Percentiles rank a stretch among this genome's conserved stretches.
phyloP scores from a whole-genome alignment of 2,797 vertebrate species.

The Enteromius radiatus region DNA sequence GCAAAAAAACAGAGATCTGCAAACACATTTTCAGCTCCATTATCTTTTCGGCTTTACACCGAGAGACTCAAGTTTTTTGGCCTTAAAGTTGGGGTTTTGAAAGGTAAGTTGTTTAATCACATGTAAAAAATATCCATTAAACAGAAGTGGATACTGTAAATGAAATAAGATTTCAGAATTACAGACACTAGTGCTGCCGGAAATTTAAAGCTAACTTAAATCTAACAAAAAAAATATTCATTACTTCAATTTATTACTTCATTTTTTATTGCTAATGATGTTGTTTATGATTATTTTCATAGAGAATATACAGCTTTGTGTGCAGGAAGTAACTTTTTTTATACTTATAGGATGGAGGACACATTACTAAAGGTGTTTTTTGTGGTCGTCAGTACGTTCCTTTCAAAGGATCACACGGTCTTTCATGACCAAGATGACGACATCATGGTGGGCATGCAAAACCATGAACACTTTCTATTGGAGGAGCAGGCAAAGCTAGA shows the following conservation, averaged over 20 bases:
- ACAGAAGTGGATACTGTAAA: not conserved
- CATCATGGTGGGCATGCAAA: slow-evolving; percentile 74
- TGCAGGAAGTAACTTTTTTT: not conserved
- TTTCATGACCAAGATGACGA: slow-evolving; percentile 74
- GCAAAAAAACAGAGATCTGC: slow-evolving; percentile 49
- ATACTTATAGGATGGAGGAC: slow-evolving; percentile 78
- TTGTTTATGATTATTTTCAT: not conserved
- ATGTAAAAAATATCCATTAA: not conserved
- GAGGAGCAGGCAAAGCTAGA: slow-evolving; percentile 74
- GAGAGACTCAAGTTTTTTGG: not conserved
- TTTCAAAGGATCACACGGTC: slow-evolving; percentile 77
- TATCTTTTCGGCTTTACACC: not conserved
- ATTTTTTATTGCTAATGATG: not conserved
- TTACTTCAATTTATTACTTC: not conserved
- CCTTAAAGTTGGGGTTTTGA: not conserved
- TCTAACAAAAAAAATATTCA: not conserved
- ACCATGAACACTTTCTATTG: slow-evolving; percentile 74
- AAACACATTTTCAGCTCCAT: not conserved
- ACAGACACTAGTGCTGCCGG: not conserved
- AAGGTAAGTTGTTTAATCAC: not conserved
- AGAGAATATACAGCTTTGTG: not conserved
- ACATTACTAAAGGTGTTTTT: slow-evolving; percentile 83
- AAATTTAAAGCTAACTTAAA: not conserved
- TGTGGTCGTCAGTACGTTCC: slow-evolving; percentile 83
- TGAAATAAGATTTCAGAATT: not conserved